phyloP scores from a whole-genome alignment of 1,140 invertebrate species.

The Ostrea edulis region DNA sequence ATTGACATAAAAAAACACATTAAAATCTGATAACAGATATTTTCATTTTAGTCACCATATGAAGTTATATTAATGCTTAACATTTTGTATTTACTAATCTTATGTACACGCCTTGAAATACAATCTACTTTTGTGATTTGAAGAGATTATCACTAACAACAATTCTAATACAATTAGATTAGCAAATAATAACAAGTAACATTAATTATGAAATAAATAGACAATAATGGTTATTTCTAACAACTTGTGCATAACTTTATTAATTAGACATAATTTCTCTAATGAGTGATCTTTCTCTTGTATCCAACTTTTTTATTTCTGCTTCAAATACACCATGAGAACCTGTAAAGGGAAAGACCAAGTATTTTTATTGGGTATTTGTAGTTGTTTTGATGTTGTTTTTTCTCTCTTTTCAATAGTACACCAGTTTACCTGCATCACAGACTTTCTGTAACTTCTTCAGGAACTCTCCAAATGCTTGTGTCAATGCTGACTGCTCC shows the following conservation, averaged over 20 bases:
- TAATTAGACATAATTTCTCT: constrained; percentile 43
- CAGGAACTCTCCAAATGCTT: constrained; percentile 60
- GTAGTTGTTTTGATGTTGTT: background rate
- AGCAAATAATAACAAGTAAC: background rate
- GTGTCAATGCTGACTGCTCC: constrained; percentile 60
- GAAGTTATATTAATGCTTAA: constrained; percentile 1
- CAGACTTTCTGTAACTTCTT: constrained; percentile 59
- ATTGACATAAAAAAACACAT: background rate
- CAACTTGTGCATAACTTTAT: background rate
- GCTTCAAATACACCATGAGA: constrained; percentile 45
- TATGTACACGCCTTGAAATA: too few relatives aligned
- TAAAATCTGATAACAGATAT: background rate
- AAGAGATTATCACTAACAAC: background rate
- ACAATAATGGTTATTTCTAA: background rate
- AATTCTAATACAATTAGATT: background rate
- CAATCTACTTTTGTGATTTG: background rate
- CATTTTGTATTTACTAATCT: background rate
- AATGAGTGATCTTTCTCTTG: constrained; percentile 49
- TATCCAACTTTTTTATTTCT: constrained; percentile 56
- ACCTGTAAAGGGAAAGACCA: constrained; percentile 7
- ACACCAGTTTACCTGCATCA: constrained; percentile 52
- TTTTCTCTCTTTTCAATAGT: background rate
- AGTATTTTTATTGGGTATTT: background rate
- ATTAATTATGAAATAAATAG: background rate
- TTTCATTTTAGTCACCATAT: background rate